Evolutionary conservation across 2,888 invertebrate species (phyloP), one percentile per base, ranked within the genome.

Genomic region (Fragum whitleyi): DNA sequence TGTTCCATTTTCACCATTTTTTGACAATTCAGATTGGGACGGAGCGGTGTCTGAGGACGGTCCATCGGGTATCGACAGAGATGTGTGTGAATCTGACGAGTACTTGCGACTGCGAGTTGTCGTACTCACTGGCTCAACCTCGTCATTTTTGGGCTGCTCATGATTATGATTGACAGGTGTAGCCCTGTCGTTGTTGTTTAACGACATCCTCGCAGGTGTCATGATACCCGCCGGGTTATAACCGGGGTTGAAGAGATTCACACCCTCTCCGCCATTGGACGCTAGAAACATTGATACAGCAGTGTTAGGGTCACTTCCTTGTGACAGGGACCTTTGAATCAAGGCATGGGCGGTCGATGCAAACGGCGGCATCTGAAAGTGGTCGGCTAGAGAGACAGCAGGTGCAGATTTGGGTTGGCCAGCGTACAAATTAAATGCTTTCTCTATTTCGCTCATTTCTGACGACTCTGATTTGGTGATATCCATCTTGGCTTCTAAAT

Each of bases 51-150:
- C 85, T 0, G 77, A 75, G 0, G 77, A 75, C 26, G 67, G 79
- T 16, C 73, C 83, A 42, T 89, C 88, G 7, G 86, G 84, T 32
- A 82, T 80, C 9, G 86, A 89, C 73, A 88, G 77, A 21, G 89
- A 89, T 19, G 86, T 87, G 62, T 88, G 89, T 0, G 90, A 89
- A 69, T 91, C 91, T 0, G 91, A 88, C 68, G 90, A 89, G 77
- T 89, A 89, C 77, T 90, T 90, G 51, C 90, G 85, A 59, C 87
- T 86, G 47, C 89, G 82, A 11, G 89, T 89, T 0, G 90, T 90
- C 11, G 87, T 88, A 21, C 87, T 89, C 7, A 90, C 88, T 21
- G 88, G 87, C 26, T 79, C 83, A 23, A 85, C 70, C 36, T 82
- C 81, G 72, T 87, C 85, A 14, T 42, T 23, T 29, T 81, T 81